Conservation (phyloP, 2,797 vertebrate species). For the Paramormyrops hopkinsi region DNA sequence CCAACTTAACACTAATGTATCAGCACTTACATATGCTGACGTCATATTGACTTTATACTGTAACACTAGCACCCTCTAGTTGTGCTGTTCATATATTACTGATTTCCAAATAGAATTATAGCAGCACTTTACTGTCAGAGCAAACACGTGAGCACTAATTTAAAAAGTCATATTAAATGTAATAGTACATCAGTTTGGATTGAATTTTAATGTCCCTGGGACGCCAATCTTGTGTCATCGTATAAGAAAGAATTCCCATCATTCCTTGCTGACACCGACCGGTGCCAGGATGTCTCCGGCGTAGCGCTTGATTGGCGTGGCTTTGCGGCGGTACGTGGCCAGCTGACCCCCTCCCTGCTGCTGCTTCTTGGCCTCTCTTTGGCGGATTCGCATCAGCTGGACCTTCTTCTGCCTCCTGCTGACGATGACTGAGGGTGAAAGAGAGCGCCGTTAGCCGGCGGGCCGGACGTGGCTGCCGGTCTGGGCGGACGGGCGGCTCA, state of each 20-base stretch:
- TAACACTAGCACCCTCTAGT: neutral
- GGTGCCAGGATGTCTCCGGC: conserved; percentile 75
- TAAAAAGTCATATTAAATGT: neutral
- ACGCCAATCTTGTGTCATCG: neutral
- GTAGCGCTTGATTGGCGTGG: conserved; percentile 53
- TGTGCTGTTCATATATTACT: neutral
- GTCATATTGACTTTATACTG: neutral
- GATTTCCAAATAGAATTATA: neutral
- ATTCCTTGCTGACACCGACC: conserved; percentile 52
- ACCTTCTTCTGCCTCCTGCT: conserved; percentile 61
- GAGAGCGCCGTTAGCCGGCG: neutral
- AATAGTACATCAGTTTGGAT: neutral
- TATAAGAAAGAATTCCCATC: conserved; percentile 9
- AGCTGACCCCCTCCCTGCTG: conserved; percentile 42
- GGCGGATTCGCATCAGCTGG: conserved; percentile 56
- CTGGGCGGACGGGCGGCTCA: conserved; percentile 43
- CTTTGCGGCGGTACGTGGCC: conserved; percentile 49
- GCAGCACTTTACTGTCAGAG: neutral
- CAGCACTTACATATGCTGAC: neutral
- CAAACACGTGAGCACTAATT: neutral
- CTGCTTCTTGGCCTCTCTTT: conserved; percentile 59
- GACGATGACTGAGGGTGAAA: conserved; percentile 45
- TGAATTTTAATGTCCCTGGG: neutral
- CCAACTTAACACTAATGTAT: neutral
- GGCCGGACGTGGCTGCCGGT: neutral